Evolutionary conservation across 2,797 vertebrate genomes (phyloP).

Genomic region (Vireo griseus): DNA sequence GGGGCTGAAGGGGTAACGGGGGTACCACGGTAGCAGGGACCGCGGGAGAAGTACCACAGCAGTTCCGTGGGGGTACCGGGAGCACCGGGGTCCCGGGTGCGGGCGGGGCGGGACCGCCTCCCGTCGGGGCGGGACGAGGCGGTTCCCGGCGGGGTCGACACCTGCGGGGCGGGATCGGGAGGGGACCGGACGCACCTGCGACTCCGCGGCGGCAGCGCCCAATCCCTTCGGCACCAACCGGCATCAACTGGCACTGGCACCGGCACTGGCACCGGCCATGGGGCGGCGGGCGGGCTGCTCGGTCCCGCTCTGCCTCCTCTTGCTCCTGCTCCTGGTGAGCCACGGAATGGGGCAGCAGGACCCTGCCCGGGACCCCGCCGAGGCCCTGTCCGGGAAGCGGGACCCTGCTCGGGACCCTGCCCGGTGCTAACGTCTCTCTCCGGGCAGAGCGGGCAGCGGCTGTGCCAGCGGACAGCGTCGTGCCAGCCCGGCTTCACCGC

Average conservation of each 20-base stretch:
- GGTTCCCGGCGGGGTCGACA: background rate
- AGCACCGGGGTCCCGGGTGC: background rate
- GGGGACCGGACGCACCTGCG: background rate
- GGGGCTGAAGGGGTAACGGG: background rate
- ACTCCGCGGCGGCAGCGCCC: background rate
- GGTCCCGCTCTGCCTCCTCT: background rate
- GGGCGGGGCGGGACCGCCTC: background rate
- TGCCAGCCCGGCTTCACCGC: background rate
- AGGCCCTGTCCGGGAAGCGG: background rate
- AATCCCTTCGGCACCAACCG: background rate
- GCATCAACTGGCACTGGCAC: background rate
- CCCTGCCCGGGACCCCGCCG: background rate
- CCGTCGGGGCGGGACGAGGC: background rate
- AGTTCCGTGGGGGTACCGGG: background rate
- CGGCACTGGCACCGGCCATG: background rate
- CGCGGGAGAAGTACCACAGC: background rate
- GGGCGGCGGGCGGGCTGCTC: background rate
- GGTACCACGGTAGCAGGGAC: background rate
- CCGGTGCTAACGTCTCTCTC: background rate
- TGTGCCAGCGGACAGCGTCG: background rate
- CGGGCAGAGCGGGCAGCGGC: background rate
- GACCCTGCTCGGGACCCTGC: background rate
- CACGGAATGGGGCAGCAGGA: background rate
- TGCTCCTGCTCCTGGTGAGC: conserved; percentile 39
- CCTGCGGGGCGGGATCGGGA: background rate